phyloP scores from a whole-genome alignment of 2,888 invertebrate species.

The Scaptomyza tumidula region DNA sequence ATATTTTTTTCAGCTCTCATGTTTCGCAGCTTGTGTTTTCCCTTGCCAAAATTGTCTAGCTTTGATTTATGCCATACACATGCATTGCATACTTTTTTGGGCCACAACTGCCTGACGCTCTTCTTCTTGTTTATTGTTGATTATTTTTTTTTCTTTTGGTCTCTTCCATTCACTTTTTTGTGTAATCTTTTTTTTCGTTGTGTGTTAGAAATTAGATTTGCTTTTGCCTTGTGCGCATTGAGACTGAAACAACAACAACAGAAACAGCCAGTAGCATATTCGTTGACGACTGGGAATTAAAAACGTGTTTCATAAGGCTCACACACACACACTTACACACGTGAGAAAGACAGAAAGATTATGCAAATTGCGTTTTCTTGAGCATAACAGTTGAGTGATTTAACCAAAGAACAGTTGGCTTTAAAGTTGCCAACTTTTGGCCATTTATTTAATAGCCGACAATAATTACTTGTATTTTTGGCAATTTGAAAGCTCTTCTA shows the following conservation, averaged over 20 bases:
- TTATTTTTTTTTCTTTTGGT: slow-evolving; percentile 44
- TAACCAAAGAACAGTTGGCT: slow-evolving; percentile 32
- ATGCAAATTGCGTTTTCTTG: slow-evolving; percentile 50
- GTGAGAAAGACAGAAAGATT: slow-evolving; percentile 19
- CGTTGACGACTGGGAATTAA: slow-evolving; percentile 71
- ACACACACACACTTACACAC: slow-evolving; percentile 12
- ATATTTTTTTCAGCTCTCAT: slow-evolving; percentile 35
- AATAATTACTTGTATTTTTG: slow-evolving; percentile 30
- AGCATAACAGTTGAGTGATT: slow-evolving; percentile 55
- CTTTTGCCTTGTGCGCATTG: slow-evolving; percentile 51
- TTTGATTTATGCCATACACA: slow-evolving; percentile 79
- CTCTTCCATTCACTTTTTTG: slow-evolving; percentile 52
- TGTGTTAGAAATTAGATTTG: slow-evolving; percentile 73
- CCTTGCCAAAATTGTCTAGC: slow-evolving; percentile 79
- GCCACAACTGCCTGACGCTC: slow-evolving; percentile 59
- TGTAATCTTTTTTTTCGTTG: slow-evolving; percentile 53
- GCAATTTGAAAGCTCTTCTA: slow-evolving; percentile 6
- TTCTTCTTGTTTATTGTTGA: slow-evolving; percentile 46
- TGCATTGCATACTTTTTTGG: slow-evolving; percentile 76
- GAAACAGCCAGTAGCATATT: slow-evolving; percentile 45
- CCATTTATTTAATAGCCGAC: slow-evolving; percentile 40
- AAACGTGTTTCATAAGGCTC: slow-evolving; percentile 53
- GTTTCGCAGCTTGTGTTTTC: slow-evolving; percentile 63
- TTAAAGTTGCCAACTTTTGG: slow-evolving; percentile 20
- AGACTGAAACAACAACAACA: slow-evolving; percentile 49